These are phyloP conservation scores for Blera fallax DNA, from an alignment of 2,888 invertebrate species.

Conservation along the genomic window DNA sequence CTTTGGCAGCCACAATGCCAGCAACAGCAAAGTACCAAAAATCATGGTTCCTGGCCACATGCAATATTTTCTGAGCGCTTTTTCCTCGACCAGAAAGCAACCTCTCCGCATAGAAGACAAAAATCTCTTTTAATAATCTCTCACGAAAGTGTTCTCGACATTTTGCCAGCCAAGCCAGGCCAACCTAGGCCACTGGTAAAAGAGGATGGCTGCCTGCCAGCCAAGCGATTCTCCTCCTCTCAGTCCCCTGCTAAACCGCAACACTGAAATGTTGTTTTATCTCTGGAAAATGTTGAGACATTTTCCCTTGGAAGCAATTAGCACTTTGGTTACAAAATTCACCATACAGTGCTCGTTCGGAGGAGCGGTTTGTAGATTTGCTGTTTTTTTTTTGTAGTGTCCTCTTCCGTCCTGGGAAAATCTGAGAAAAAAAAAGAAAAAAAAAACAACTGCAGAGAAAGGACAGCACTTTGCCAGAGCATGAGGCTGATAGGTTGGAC, in stretches of 20 bases:
- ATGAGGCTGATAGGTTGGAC: slow-evolving; percentile 66
- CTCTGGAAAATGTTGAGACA: slow-evolving; percentile 73
- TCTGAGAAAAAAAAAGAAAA: not conserved
- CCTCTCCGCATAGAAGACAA: slow-evolving; percentile 62
- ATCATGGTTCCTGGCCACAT: slow-evolving; percentile 70
- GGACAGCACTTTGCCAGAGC: slow-evolving; percentile 54
- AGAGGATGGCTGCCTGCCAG: slow-evolving; percentile 68
- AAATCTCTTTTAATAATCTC: slow-evolving; percentile 73
- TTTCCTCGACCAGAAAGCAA: slow-evolving; percentile 24
- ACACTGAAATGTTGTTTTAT: slow-evolving; percentile 72
- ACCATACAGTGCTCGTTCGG: slow-evolving; percentile 45
- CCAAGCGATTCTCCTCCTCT: slow-evolving; percentile 1
- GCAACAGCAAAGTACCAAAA: slow-evolving; percentile 71
- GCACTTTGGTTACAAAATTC: slow-evolving; percentile 74
- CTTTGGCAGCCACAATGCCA: slow-evolving; percentile 57
- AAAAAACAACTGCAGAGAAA: slow-evolving; percentile 23
- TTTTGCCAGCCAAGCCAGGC: slow-evolving; percentile 65
- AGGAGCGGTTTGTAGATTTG: not conserved
- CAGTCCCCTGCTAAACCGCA: slow-evolving; percentile 45
- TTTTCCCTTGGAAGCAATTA: slow-evolving; percentile 74
- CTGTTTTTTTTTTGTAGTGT: not conserved
- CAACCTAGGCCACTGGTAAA: slow-evolving; percentile 35
- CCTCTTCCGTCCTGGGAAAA: slow-evolving; percentile 14
- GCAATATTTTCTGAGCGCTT: slow-evolving; percentile 58
- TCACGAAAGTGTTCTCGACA: slow-evolving; percentile 70